phyloP scores from a whole-genome alignment of 2,888 invertebrate species.

The Clivina fossor region DNA sequence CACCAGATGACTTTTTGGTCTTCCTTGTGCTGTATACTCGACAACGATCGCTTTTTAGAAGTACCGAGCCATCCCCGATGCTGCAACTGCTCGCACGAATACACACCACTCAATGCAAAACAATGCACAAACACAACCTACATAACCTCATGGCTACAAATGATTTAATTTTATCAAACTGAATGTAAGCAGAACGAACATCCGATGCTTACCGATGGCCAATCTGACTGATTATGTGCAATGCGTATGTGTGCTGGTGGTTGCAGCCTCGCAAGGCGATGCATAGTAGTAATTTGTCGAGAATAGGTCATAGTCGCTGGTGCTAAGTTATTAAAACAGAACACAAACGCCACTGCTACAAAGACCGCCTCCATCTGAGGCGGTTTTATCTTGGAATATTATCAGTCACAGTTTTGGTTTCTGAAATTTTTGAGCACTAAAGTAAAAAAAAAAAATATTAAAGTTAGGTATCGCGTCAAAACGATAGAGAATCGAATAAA shows the following conservation, averaged over 20 bases:
- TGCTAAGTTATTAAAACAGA: slow-evolving; percentile 47
- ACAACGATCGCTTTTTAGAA: slow-evolving; percentile 48
- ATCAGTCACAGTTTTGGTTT: slow-evolving; percentile 35
- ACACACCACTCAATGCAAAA: background rate
- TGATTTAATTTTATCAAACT: no score
- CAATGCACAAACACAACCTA: background rate
- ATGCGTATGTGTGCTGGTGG: slow-evolving; percentile 1
- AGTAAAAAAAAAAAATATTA: slow-evolving; percentile 41
- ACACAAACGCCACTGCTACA: slow-evolving; percentile 50
- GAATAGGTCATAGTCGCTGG: slow-evolving; percentile 52
- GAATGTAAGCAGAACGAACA: no score
- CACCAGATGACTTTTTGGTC: slow-evolving; percentile 54
- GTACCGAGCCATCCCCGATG: background rate
- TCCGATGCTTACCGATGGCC: background rate
- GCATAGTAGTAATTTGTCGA: slow-evolving; percentile 52
- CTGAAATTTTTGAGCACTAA: slow-evolving; percentile 35
- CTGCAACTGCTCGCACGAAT: no score
- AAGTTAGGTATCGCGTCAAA: slow-evolving; percentile 53
- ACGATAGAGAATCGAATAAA: slow-evolving; percentile 54
- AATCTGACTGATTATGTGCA: background rate
- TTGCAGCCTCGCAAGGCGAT: background rate
- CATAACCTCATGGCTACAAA: no score
- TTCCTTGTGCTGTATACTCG: slow-evolving; percentile 52
- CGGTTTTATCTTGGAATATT: slow-evolving; percentile 35
- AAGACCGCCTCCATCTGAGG: slow-evolving; percentile 34